Base-by-base conservation (phyloP, 2,888 invertebrate genomes). In the Catocala fraxini region DNA sequence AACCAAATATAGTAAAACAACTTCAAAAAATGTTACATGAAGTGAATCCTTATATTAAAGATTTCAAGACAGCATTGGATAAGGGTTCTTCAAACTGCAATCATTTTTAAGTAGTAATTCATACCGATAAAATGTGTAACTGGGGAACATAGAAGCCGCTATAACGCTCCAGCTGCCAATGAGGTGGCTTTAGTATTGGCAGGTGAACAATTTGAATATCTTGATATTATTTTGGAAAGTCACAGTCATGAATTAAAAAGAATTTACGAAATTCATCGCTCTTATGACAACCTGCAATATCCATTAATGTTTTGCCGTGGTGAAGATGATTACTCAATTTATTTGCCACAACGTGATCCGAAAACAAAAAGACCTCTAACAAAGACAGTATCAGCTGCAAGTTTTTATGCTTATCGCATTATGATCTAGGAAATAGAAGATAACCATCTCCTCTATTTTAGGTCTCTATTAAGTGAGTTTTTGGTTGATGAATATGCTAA, bases 401-500 rank as follows among this genome's bases (percentile, higher is more conserved):
- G 6, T 41, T 51, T 51, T 10, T 51, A 51, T 41, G 39, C 51
- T 13, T 51, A 41, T 6, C 12, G 12, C 0, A 51, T 51, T 2
- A 35, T 51, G 35, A 35, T 35, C 5, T 0, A 12, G 12, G 9
- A 52, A n/a, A 3, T 0, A 2, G 35, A 35, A 35, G 4, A 2
- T 4, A 68, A 71, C 77, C n/a, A 12, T 12, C n/a, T 35, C 0
- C 5, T 51, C 3, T 13, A 13, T 3, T 51, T 0, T 39, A 7
- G 39, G 1, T 6, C 41, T 2, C 51, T 51, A 0, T 62, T 62
- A 15, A 53, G 25, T 45, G 42, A 51, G 35, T 62, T 33, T 35
- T 54, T 63, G 39, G 62, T 57, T 33, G 54, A 63, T 34, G 11
- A n/a, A 25, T 58, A 63, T 39, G 58, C 54, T 10, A 58, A 63